phyloP scores from a whole-genome alignment of 2,888 invertebrate genomes.

The Pasiphila rectangulata region DNA sequence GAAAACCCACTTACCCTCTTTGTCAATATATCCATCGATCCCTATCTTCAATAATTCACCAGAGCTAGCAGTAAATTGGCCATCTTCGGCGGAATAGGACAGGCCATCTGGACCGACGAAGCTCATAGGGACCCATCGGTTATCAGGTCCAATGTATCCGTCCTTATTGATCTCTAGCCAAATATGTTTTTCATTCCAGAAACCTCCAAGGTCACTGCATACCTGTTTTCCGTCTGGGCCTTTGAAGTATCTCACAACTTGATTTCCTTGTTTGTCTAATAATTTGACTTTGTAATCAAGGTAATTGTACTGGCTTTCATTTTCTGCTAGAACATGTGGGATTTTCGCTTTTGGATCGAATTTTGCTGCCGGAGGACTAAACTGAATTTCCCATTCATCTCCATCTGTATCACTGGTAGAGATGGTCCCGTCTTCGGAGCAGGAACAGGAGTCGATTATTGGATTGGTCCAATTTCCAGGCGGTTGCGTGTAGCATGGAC shows the following conservation, averaged over 20 bases:
- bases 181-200: conserved; percentile 56
- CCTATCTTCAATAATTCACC: conserved; percentile 58
- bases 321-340: conserved; percentile 45
- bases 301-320: conserved; percentile 63
- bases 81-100: conserved; percentile 66
- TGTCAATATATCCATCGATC: conserved; percentile 68
- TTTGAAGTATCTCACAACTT: conserved; percentile 64
- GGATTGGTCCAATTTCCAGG: conserved; percentile 42
- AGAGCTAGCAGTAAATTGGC: conserved; percentile 53
- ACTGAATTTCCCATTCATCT: conserved; percentile 72
- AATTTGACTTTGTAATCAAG: conserved; percentile 71
- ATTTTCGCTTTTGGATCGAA: conserved; percentile 67
- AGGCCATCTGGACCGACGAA: conserved; percentile 70
- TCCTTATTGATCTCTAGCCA: conserved; percentile 74
- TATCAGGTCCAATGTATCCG: conserved; percentile 68
- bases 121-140: conserved; percentile 68
- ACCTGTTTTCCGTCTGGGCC: conserved; percentile 67
- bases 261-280: conserved; percentile 65
- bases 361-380: conserved; percentile 64
- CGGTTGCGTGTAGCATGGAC: conserved; percentile 58
- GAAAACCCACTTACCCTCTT: conserved; percentile 66
- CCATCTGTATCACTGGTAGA: conserved; percentile 68
- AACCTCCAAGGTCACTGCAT: conserved; percentile 73
- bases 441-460: conserved; percentile 67
- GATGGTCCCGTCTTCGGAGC: conserved; percentile 60